These are phyloP conservation scores for Maccullochella peelii DNA, from an alignment of 2,113 vertebrate genomes.

Conservation along the genomic window DNA sequence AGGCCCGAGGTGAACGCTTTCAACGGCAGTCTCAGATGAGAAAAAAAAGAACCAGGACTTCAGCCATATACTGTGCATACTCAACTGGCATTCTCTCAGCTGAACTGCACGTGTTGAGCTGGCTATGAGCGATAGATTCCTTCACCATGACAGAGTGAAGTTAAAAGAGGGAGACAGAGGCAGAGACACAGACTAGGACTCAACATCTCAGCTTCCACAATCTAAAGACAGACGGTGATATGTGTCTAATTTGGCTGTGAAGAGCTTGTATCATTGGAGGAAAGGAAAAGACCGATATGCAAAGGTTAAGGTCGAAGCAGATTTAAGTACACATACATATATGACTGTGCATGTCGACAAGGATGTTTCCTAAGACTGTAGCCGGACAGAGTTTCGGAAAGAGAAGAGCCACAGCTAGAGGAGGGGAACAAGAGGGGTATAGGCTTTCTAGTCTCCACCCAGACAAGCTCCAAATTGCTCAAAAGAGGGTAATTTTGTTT, in stretches of 20 bases:
- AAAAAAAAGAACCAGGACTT: constrained; percentile 10
- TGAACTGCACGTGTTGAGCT: constrained; percentile 74
- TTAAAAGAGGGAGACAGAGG: constrained; percentile 54
- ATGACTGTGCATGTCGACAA: background rate
- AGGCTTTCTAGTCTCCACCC: background rate
- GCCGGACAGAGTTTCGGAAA: constrained; percentile 13
- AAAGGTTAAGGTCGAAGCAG: constrained; percentile 20
- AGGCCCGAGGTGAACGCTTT: constrained; percentile 10
- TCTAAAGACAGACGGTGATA: too few species aligned
- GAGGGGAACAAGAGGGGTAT: background rate
- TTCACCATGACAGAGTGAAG: constrained; percentile 68
- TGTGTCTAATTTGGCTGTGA: too few species aligned
- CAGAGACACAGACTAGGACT: constrained; percentile 11
- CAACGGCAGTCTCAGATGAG: background rate
- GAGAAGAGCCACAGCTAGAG: background rate
- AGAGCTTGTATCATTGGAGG: constrained; percentile 26
- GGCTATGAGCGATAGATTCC: constrained; percentile 69
- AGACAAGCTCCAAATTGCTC: background rate
- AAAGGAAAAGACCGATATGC: constrained; percentile 24
- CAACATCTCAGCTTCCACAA: too few species aligned
- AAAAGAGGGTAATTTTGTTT: background rate
- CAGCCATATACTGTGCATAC: constrained; percentile 35
- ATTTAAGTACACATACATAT: constrained; percentile 19
- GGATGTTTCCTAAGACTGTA: constrained; percentile 1
- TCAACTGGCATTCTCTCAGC: constrained; percentile 61